Evolutionary conservation across 2,888 invertebrate species (phyloP).

Genomic region (Acrobasis suavella): DNA sequence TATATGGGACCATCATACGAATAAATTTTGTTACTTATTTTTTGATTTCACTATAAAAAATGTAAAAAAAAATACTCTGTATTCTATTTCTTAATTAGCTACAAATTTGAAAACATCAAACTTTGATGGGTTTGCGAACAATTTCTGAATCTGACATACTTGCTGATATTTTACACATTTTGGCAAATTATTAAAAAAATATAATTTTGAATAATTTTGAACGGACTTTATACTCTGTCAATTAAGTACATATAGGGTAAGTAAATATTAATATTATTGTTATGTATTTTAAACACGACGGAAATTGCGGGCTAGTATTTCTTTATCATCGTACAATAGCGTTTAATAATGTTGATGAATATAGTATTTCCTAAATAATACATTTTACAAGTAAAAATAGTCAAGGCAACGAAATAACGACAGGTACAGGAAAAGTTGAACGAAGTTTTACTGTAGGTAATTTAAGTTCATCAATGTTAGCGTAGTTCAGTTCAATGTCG

Average conservation of each 20-base stretch:
- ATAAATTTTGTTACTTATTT: neutral
- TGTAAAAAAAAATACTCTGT: no score
- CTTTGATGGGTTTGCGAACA: neutral
- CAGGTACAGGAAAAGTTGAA: conserved; percentile 53
- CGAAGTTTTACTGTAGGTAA: conserved; percentile 54
- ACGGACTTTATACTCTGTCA: conserved; percentile 48
- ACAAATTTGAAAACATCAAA: neutral
- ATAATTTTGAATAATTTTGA: conserved; percentile 22
- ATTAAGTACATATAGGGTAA: conserved; percentile 57
- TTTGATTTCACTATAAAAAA: neutral
- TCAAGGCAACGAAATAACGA: conserved; percentile 64
- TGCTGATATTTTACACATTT: neutral
- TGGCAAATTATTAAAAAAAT: neutral
- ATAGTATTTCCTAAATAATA: conserved; percentile 31
- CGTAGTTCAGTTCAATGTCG: conserved; percentile 48
- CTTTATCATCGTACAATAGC: conserved; percentile 38
- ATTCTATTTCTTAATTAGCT: neutral
- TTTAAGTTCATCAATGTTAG: conserved; percentile 54
- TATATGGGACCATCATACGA: neutral
- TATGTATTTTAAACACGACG: conserved; percentile 32
- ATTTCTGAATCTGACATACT: no score
- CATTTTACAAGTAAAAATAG: conserved; percentile 41
- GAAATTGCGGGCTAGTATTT: conserved; percentile 50
- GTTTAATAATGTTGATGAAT: conserved; percentile 38
- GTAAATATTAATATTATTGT: conserved; percentile 34